phyloP scores from a whole-genome alignment of 1,140 invertebrate species.

The Palaemon carinicauda region DNA sequence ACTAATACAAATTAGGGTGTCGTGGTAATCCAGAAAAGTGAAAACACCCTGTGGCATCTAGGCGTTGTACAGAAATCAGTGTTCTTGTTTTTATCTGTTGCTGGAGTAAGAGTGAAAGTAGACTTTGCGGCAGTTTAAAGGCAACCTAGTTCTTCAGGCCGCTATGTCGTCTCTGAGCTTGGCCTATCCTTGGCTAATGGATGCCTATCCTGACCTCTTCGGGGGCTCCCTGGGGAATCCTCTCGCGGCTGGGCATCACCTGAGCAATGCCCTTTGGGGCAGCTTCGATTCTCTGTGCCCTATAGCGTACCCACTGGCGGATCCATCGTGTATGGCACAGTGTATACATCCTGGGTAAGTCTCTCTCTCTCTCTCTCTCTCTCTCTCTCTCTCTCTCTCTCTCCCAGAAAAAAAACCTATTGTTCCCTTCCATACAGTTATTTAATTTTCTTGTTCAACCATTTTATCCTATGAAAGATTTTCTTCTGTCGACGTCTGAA shows the following conservation, averaged over 20 bases:
- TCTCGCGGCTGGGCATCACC: conserved; percentile 23
- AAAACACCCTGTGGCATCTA: no score
- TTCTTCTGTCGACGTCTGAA: no score
- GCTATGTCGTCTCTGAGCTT: conserved; percentile 42
- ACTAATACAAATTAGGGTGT: no score
- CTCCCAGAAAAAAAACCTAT: no score
- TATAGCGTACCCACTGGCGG: conserved; percentile 31
- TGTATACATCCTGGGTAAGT: conserved; percentile 35
- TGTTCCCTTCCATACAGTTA: no score
- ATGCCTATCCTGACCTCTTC: conserved; percentile 56
- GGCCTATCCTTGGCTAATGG: conserved; percentile 54
- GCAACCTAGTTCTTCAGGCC: neutral
- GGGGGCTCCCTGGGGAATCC: conserved; percentile 41
- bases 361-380: neutral
- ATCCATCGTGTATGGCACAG: conserved; percentile 4
- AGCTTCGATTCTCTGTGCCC: conserved; percentile 48
- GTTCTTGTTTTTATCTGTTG: no score
- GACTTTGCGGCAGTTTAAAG: neutral
- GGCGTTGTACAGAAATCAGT: no score
- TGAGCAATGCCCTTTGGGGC: conserved; percentile 32
- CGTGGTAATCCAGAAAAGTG: no score
- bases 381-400: neutral
- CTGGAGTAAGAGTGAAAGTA: neutral
- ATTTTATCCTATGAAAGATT: no score
- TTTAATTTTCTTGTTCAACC: no score